Evolutionary conservation across 2,113 vertebrate species (phyloP).

Genomic region (Psettodes erumei): DNA sequence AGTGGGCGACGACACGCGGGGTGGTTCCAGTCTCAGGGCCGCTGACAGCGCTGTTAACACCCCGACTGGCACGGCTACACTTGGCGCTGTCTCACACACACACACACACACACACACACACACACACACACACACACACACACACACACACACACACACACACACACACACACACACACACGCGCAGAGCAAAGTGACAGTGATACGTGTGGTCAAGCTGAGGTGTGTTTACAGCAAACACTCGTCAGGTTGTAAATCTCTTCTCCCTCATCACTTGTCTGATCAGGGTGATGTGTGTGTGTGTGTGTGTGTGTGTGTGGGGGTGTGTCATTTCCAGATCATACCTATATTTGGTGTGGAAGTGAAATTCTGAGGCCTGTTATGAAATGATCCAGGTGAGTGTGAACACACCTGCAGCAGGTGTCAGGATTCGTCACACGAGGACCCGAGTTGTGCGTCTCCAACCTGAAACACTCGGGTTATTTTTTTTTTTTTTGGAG

Average conservation of each 20-base stretch:
- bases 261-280: slow-evolving; percentile 41
- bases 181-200: slow-evolving; percentile 3
- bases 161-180: slow-evolving; percentile 31
- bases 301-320: too few species aligned
- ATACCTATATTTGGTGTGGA: slow-evolving; percentile 1
- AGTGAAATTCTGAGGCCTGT: neutral
- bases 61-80: slow-evolving; percentile 28
- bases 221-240: slow-evolving; percentile 53
- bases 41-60: slow-evolving; percentile 63
- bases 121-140: slow-evolving; percentile 31
- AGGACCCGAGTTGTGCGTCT: too few species aligned
- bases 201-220: slow-evolving; percentile 24
- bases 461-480: neutral
- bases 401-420: neutral
- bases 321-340: neutral
- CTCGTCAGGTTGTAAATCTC: slow-evolving; percentile 34
- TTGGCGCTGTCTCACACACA: neutral
- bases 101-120: neutral
- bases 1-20: slow-evolving; percentile 17
- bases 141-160: neutral
- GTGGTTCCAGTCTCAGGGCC: slow-evolving; percentile 41
- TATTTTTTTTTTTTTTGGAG: neutral
- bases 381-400: neutral
- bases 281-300: neutral
- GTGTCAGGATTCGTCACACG: too few species aligned